Evolutionary conservation across 2,888 invertebrate genomes (phyloP), one percentile per base, ranked within the genome.

Genomic region (Spodoptera exigua): DNA sequence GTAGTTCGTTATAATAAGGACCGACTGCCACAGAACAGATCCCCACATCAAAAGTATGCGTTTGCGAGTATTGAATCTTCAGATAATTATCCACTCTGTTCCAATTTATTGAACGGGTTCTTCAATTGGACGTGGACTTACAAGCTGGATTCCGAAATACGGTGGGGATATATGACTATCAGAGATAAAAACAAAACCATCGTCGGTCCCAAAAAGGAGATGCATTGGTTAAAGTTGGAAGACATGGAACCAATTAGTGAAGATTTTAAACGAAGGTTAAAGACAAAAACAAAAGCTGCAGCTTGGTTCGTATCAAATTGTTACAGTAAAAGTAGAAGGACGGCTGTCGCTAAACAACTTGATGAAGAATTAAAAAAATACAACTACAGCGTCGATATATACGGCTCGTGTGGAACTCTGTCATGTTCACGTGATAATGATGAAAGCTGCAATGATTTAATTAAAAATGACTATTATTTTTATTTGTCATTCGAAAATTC

Each of bases 51-150:
- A 60, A 91, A 90, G 43, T 91, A 83, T 59, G 85, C 85, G 2
- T 90, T 87, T 51, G 86, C 81, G 5, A 82, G 78, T 12, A 87
- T 86, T 59, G 91, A 91, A 65, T 89, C 91, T 1, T 60, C 89
- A 5, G 76, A 80, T 2, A 74, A 86, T 46, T 89, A 89, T 61
- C 84, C 86, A 0, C 53, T 81, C 0, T 87, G 86, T 36, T 63
- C 76, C 5, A 40, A 69, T 3, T 57, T 45, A 12, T 84, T 84
- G 2, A 78, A 92, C 39, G 66, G 70, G 2, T 88, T 78, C 57
- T 91, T 90, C 48, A 91, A 91, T 53, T 90, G 90, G 90, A 90
- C 90, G 0, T 87, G 87, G 84, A 90, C 90, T 0, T 91, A 83
- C 53, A 84, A 61, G 62, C 64, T 90, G 10, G 80, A 87, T 61